A percentile compares a stretch with the other conserved stretches of the same genome.
phyloP scores from a whole-genome alignment of 53 echinoderm and acorn worm genomes.

The Pentamera pediparva region DNA sequence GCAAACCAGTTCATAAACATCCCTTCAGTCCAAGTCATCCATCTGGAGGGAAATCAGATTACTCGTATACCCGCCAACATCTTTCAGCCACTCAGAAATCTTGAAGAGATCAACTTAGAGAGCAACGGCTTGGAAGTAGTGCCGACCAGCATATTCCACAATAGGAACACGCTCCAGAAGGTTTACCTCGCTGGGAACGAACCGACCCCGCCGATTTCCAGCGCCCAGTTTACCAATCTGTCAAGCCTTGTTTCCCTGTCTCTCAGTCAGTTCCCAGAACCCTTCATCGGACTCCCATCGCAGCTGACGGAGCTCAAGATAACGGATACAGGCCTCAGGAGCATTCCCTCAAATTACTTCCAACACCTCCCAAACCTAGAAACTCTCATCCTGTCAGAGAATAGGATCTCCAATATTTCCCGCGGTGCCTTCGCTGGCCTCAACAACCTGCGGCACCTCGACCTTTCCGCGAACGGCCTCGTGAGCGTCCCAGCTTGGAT shows the following conservation, averaged over 20 bases:
- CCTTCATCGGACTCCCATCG: constrained; percentile 40
- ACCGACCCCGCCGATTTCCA: constrained; percentile 1
- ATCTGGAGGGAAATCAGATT: constrained; percentile 66
- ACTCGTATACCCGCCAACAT: constrained; percentile 40
- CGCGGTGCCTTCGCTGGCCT: constrained; percentile 37
- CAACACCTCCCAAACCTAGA: constrained; percentile 37
- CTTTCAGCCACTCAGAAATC: constrained; percentile 54
- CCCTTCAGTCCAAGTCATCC: constrained; percentile 49
- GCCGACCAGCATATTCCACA: constrained; percentile 45
- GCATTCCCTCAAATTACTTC: constrained; percentile 28
- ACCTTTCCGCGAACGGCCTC: constrained; percentile 2
- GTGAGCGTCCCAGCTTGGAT: not conserved
- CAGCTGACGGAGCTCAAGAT: constrained; percentile 49
- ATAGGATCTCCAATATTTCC: constrained; percentile 31
- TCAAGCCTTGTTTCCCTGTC: constrained; percentile 34
- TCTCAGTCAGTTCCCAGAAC: constrained; percentile 57
- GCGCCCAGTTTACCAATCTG: not conserved
- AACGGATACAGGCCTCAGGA: constrained; percentile 34
- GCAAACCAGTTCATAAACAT: constrained; percentile 52
- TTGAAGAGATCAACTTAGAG: constrained; percentile 63
- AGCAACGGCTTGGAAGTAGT: constrained; percentile 58
- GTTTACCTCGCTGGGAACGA: constrained; percentile 63
- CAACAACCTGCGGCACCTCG: not conserved
- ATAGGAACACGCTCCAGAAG: constrained; percentile 44
- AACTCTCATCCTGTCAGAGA: constrained; percentile 43